Percentiles rank a stretch among this genome's conserved stretches.
These are phyloP conservation scores for Cerastis rubricosa DNA, from an alignment of 2,888 invertebrate species.

Conservation along the genomic window DNA sequence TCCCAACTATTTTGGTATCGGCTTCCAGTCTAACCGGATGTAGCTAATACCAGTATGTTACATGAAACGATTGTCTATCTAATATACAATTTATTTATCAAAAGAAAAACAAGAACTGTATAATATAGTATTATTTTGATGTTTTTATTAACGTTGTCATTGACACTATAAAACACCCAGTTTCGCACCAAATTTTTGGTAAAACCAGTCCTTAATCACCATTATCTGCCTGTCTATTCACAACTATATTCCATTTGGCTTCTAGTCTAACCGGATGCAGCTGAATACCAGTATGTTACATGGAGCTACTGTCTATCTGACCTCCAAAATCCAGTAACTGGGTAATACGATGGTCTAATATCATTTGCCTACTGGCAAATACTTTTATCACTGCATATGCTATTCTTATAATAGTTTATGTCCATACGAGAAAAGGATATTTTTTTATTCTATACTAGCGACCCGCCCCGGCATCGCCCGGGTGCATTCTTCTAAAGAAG, in stretches of 20 bases:
- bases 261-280: neutral
- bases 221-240: neutral
- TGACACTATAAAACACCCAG: neutral
- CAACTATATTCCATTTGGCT: neutral
- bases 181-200: neutral
- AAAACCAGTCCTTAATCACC: neutral
- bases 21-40: slow-evolving; percentile 1
- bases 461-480: neutral
- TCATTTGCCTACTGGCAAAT: neutral
- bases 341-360: neutral
- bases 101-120: slow-evolving; percentile 15
- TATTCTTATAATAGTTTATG: neutral
- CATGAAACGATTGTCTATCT: neutral
- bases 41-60: neutral
- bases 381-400: neutral
- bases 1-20: neutral
- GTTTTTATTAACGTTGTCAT: slow-evolving; percentile 22
- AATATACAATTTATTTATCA: neutral
- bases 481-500: neutral
- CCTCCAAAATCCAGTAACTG: neutral
- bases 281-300: neutral
- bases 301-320: neutral
- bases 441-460: neutral
- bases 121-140: slow-evolving; percentile 47
- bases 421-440: neutral